Evolutionary conservation across 1,140 invertebrate species (phyloP).

Genomic region (Drosophila bipectinata): DNA sequence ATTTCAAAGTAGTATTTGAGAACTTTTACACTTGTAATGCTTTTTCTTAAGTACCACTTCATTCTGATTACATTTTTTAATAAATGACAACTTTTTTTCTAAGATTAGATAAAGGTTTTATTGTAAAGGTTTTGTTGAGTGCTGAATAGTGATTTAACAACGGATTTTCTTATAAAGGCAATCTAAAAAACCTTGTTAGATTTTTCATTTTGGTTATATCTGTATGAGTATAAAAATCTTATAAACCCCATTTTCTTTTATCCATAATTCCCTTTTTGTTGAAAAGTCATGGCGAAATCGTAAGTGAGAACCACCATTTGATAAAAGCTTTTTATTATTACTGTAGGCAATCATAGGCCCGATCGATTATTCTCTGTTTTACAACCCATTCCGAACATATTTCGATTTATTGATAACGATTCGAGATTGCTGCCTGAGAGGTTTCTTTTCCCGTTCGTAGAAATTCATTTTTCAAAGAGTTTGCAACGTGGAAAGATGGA

Average conservation of each 20-base stretch:
- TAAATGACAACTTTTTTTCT: too few species aligned
- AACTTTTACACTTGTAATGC: background rate
- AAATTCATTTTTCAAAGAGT: slow-evolving; percentile 20
- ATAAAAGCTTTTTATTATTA: slow-evolving; percentile 5
- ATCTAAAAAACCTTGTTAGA: too few species aligned
- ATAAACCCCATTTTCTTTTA: background rate
- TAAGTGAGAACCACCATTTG: slow-evolving; percentile 19
- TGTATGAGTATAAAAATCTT: too few species aligned
- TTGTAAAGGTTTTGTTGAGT: too few species aligned
- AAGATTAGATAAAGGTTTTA: too few species aligned
- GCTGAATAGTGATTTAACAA: too few species aligned
- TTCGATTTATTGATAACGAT: slow-evolving; percentile 22
- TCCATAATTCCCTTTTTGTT: background rate
- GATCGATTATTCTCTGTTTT: slow-evolving; percentile 26
- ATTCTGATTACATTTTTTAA: background rate
- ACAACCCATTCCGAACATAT: slow-evolving; percentile 9
- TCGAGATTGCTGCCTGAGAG: slow-evolving; percentile 3
- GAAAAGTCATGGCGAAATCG: background rate
- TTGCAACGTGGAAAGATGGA: slow-evolving; percentile 48
- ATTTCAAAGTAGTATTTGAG: background rate
- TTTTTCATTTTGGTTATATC: too few species aligned
- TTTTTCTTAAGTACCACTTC: slow-evolving; percentile 2
- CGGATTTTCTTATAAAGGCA: background rate
- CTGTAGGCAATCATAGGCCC: slow-evolving; percentile 17
- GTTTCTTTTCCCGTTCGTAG: background rate